phyloP scores from a whole-genome alignment of 2,797 vertebrate species.

The Centropyge bicolor region DNA sequence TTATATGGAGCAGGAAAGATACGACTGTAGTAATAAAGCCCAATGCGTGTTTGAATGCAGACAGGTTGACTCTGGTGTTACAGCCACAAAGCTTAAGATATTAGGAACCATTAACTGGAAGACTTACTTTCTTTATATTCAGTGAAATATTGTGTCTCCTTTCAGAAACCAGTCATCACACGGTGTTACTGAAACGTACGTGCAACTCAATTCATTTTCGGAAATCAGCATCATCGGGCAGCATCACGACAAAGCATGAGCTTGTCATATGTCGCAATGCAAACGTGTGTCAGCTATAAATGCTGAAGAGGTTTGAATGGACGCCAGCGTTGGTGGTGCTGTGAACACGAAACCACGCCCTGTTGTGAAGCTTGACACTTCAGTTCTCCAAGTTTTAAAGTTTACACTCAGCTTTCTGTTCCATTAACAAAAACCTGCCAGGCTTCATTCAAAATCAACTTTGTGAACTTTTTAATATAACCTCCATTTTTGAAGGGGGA shows the following conservation, averaged over 20 bases:
- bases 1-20: not conserved
- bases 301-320: not conserved
- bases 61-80: not conserved
- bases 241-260: not conserved
- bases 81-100: constrained; percentile 10
- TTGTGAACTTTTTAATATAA: constrained; percentile 24
- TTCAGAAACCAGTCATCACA: not conserved
- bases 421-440: not conserved
- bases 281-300: not conserved
- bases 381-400: not conserved
- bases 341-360: not conserved
- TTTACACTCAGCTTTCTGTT: constrained; percentile 49
- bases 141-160: not conserved
- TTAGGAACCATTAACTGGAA: constrained; percentile 45
- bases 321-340: constrained; percentile 9
- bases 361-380: not conserved
- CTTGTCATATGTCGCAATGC: not conserved
- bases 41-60: constrained; percentile 13
- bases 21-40: not conserved
- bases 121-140: constrained; percentile 2
- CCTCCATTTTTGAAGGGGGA: not conserved
- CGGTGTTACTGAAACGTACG: not conserved
- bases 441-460: constrained; percentile 18
- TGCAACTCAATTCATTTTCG: not conserved
- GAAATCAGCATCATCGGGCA: not conserved